Percentiles rank a stretch among this genome's conserved stretches.
Conservation (phyloP, 64 coral and sea anemone species). For the Montipora sp. region DNA sequence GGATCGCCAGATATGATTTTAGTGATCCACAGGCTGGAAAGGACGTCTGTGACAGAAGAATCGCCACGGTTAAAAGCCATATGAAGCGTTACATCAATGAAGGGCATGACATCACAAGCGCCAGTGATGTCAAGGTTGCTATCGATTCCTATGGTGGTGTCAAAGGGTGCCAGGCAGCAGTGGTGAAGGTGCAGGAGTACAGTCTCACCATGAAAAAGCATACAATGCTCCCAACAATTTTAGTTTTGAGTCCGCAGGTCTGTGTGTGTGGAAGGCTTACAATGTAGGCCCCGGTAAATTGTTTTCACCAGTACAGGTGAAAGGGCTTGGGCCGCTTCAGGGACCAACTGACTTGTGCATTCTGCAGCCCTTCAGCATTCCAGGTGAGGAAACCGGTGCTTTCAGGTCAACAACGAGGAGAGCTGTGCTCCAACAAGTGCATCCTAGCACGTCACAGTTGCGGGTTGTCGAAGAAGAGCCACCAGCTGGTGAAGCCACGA, state of each 20-base stretch:
- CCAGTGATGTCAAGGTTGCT: neutral
- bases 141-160: constrained; percentile 25
- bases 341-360: neutral
- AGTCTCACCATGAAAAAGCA: constrained; percentile 18
- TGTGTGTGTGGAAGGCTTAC: constrained; percentile 4
- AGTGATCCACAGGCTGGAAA: constrained; percentile 55
- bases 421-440: neutral
- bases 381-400: neutral
- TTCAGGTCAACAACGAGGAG: neutral
- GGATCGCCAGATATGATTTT: constrained; percentile 35
- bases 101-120: neutral
- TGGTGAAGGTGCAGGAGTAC: neutral
- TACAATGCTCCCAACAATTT: constrained; percentile 28
- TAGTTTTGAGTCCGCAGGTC: constrained; percentile 1
- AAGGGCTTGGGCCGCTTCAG: neutral
- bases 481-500: neutral
- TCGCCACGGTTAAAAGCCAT: constrained; percentile 45
- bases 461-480: neutral
- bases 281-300: constrained; percentile 4
- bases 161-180: constrained; percentile 29
- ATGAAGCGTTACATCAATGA: constrained; percentile 33
- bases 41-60: constrained; percentile 48
- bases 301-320: neutral
- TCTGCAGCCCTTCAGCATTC: neutral
- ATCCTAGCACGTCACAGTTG: neutral